phyloP scores from a whole-genome alignment of 2,888 invertebrate species.

The Caenorhabditis sp. region DNA sequence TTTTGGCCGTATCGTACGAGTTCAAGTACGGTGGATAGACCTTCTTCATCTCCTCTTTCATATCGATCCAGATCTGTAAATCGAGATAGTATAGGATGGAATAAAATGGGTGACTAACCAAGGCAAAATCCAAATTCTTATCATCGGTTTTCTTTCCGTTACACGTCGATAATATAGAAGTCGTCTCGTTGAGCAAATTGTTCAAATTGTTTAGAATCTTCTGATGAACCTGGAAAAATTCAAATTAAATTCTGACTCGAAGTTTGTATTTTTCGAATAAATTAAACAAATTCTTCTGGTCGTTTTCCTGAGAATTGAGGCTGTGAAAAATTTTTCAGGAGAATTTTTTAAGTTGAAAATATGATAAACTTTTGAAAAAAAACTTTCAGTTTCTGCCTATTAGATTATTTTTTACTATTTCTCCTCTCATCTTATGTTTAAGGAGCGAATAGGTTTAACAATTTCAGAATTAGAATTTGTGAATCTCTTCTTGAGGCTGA shows the following conservation, averaged over 20 bases:
- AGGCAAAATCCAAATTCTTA: conserved; percentile 66
- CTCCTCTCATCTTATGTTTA: too few species aligned
- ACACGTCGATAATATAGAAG: conserved; percentile 5
- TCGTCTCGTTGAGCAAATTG: conserved; percentile 81
- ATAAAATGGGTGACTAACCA: conserved; percentile 77
- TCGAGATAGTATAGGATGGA: not conserved
- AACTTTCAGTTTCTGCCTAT: too few species aligned
- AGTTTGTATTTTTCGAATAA: not conserved
- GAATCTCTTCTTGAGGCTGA: too few species aligned
- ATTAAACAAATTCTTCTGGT: too few species aligned
- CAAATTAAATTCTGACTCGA: too few species aligned
- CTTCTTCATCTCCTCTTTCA: conserved; percentile 54
- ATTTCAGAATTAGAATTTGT: too few species aligned
- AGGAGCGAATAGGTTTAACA: too few species aligned
- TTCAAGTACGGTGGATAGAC: conserved; percentile 98
- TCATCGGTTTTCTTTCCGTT: conserved; percentile 32
- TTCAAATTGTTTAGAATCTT: conserved; percentile 77
- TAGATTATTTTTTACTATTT: too few species aligned
- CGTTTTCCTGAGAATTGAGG: too few species aligned
- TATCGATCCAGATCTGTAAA: conserved; percentile 83
- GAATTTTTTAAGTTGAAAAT: too few species aligned
- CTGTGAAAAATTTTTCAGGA: too few species aligned
- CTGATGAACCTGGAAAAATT: conserved; percentile 85
- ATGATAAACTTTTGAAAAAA: too few species aligned
- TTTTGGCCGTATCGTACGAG: conserved; percentile 95